These are phyloP conservation scores for Axinella damicornis DNA, from an alignment of 37 sponge, comb jelly and placozoan species.

Conservation along the genomic window DNA sequence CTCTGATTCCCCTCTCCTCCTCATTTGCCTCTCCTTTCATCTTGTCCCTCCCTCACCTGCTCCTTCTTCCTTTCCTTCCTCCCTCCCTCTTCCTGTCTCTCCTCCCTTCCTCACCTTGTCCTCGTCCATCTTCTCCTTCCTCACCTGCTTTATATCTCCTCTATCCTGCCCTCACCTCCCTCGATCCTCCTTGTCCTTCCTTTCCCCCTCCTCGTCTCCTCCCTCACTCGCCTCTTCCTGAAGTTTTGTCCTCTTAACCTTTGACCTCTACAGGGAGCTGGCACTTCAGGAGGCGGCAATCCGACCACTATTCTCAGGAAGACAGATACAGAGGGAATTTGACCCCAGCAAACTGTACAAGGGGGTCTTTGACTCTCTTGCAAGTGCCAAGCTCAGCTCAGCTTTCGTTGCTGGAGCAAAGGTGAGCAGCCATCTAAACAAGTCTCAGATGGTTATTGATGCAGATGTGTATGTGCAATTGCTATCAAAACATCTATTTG, in stretches of 20 bases:
- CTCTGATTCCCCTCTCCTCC: no score
- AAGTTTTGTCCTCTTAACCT: no score
- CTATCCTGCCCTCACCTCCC: no score
- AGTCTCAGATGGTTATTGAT: no score
- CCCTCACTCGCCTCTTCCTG: neutral
- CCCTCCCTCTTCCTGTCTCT: no score
- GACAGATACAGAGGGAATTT: neutral
- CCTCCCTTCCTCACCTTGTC: neutral
- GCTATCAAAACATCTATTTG: no score
- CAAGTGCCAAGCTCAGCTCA: constrained; percentile 62
- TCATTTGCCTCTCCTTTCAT: no score
- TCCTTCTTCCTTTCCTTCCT: neutral
- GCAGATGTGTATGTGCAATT: no score
- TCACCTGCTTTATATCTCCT: neutral
- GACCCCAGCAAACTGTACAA: constrained; percentile 76
- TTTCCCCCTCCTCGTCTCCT: neutral
- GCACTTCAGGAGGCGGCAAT: constrained; percentile 71
- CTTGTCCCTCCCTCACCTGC: no score
- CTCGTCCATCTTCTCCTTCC: no score
- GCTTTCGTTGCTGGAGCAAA: constrained; percentile 78
- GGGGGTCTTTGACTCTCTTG: constrained; percentile 87
- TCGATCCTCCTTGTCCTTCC: neutral
- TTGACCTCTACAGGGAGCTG: constrained; percentile 61
- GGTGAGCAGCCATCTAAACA: no score
- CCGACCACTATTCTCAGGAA: constrained; percentile 69